phyloP scores from a whole-genome alignment of 2,888 invertebrate species.

The Drosophila gaucha region DNA sequence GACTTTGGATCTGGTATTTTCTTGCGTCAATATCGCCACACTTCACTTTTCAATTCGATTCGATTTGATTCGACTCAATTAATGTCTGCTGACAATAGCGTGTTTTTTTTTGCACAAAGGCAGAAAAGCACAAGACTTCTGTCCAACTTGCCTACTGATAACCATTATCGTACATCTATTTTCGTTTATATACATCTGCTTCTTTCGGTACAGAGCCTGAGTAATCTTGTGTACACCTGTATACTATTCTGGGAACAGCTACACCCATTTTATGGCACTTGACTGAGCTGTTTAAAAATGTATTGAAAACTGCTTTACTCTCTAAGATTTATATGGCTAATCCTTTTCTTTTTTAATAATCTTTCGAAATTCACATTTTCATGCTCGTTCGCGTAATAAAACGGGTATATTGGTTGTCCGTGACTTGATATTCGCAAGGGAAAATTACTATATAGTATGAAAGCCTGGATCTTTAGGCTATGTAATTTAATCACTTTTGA shows the following conservation, averaged over 20 bases:
- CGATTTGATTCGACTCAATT: slow-evolving; percentile 8
- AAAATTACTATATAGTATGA: too few relatives aligned
- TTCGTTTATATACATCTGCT: slow-evolving; percentile 26
- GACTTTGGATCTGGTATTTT: slow-evolving; percentile 22
- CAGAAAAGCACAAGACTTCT: slow-evolving; percentile 10
- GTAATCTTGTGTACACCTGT: slow-evolving; percentile 26
- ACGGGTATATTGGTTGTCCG: too few relatives aligned
- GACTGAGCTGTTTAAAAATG: not conserved
- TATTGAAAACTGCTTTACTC: not conserved
- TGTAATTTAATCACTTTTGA: too few relatives aligned
- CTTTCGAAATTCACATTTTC: too few relatives aligned
- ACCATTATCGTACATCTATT: slow-evolving; percentile 34
- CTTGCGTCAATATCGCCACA: slow-evolving; percentile 57
- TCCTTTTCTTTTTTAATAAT: too few relatives aligned
- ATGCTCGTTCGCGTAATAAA: too few relatives aligned
- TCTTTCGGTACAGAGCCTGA: slow-evolving; percentile 1
- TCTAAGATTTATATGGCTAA: too few relatives aligned
- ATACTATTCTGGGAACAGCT: slow-evolving; percentile 17
- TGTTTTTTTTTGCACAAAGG: slow-evolving; percentile 21
- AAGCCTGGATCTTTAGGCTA: too few relatives aligned
- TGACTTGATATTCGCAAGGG: too few relatives aligned
- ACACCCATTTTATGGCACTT: slow-evolving; percentile 12
- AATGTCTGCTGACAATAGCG: slow-evolving; percentile 9
- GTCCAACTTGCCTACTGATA: slow-evolving; percentile 31
- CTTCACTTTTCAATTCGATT: slow-evolving; percentile 15